Conservation (phyloP, 2,888 invertebrate genomes). For the Chrysolina haemoptera region DNA sequence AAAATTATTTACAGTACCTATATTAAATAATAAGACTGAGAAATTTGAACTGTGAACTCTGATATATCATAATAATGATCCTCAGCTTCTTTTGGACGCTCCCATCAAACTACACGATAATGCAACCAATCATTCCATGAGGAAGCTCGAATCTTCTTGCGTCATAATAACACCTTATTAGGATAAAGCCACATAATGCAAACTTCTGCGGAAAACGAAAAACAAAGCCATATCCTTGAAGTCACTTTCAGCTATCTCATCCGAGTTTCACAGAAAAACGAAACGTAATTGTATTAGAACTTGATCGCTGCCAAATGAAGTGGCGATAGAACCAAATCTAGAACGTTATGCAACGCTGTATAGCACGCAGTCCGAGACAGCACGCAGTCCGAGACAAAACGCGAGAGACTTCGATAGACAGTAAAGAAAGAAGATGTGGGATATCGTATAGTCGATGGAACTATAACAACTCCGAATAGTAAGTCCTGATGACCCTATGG, state of each 20-base stretch:
- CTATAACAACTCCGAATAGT: background rate
- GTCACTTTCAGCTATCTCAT: conserved; percentile 6
- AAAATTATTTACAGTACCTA: background rate
- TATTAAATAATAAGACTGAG: background rate
- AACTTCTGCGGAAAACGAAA: background rate
- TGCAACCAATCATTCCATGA: background rate
- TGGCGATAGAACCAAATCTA: conserved; percentile 18
- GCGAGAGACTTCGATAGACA: conserved; percentile 6
- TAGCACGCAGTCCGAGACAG: background rate
- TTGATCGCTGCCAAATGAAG: background rate
- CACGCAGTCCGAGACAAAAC: conserved; percentile 4
- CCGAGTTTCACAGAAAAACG: background rate
- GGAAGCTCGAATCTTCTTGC: conserved; percentile 13
- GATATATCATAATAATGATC: background rate
- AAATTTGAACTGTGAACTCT: background rate
- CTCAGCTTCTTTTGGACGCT: background rate
- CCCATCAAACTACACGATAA: background rate
- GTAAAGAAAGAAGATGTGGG: conserved; percentile 18
- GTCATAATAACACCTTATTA: conserved; percentile 7
- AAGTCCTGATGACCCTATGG: background rate
- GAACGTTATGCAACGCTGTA: conserved; percentile 24
- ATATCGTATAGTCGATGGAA: conserved; percentile 13
- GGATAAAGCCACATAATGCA: background rate
- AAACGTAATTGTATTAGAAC: background rate
- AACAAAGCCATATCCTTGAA: background rate